Conservation (phyloP, 1,140 invertebrate species). For the Pseudomyrmex cubaensis region DNA sequence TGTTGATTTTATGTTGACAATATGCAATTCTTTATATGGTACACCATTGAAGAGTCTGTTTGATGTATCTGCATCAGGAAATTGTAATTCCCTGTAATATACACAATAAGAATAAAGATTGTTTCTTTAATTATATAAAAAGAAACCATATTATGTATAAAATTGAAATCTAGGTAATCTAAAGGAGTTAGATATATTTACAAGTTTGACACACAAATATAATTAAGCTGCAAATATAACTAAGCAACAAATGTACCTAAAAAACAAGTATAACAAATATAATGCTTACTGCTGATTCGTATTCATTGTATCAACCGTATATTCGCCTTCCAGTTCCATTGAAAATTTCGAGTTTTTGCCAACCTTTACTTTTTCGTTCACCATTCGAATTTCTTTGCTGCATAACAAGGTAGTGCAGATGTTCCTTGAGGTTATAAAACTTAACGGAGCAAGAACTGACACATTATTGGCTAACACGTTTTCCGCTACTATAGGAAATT, state of each 20-base stretch:
- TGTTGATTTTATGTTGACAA: slow-evolving; percentile 92
- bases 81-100: slow-evolving; percentile 88
- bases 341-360: slow-evolving; percentile 88
- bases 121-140: no score
- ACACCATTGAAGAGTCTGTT: slow-evolving; percentile 91
- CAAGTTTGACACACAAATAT: background rate
- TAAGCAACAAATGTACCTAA: background rate
- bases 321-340: slow-evolving; percentile 87
- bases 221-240: background rate
- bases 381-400: slow-evolving; percentile 86
- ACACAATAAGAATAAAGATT: background rate
- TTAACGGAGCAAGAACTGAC: background rate
- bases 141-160: background rate
- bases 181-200: slow-evolving; percentile 17
- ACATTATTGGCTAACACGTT: background rate
- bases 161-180: background rate
- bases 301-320: slow-evolving; percentile 86
- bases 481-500: background rate
- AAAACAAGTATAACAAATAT: no score
- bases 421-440: slow-evolving; percentile 59
- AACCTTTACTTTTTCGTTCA: slow-evolving; percentile 86
- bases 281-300: slow-evolving; percentile 78
- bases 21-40: slow-evolving; percentile 92
- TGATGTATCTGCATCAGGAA: slow-evolving; percentile 90
- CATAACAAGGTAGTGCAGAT: slow-evolving; percentile 80